Evolutionary conservation across 2,888 invertebrate genomes (phyloP), one percentile per base, ranked within the genome.

Genomic region (Caenorhabditis macrosperma): DNA sequence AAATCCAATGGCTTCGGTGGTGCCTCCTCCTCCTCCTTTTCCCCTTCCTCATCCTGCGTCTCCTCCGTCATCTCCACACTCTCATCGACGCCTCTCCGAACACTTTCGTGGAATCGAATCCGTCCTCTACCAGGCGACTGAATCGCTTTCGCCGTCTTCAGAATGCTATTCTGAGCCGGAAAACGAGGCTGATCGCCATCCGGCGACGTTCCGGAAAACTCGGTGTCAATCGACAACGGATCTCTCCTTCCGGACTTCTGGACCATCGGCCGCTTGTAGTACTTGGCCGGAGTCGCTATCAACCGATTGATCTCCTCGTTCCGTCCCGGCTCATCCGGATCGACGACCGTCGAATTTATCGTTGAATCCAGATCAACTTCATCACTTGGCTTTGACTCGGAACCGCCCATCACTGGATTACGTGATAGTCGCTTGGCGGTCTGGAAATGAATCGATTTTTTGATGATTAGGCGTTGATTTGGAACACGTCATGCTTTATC

Each of bases 41-140:
- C 68, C 20, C 50, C 59, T 20, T 68, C 38, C n/a, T 68, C 68
- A 38, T 68, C 68, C 20, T 57, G n/a, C 26, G 60, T 15, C 38
- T 38, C 38, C 15, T 38, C 38, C 15, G 38, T 60, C n/a, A 50
- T 20, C 22, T 69, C 69, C 24, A 48, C 20, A 26, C 67, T 67
- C 30, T 67, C 67, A 20, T 71, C 57, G 15, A 52, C 41, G 10
- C 52, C 61, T 28, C 15, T 28, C 38, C 44, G 52, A n/a, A 59
- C 50, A 33, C 54, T 61, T 28, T 50, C 69, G 24, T 61, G 61
- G 54, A 71, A 71, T 30, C 69, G 48, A 22, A 69, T 69, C 7
- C 69, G n/a, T 60, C 69, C 69, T 3, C 69, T 59, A 59, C 30
- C 59, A 1, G 59, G 59, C 2, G 60, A 52, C 30, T 69, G 59